Evolutionary conservation across 2,888 invertebrate species (phyloP), one percentile per base, ranked within the genome.

Genomic region (Callyntrura guangdongensis): DNA sequence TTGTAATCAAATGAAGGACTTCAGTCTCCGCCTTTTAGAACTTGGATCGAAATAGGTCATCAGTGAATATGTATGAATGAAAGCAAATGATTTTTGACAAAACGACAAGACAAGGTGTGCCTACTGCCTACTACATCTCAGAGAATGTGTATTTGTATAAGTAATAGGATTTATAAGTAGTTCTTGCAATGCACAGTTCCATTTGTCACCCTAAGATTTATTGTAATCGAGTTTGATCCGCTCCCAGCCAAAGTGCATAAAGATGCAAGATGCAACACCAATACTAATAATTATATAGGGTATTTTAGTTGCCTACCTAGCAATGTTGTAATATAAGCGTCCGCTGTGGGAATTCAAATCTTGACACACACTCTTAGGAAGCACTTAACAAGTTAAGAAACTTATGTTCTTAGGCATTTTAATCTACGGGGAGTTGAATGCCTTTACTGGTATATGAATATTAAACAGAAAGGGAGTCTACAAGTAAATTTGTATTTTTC

Each of bases 41-140:
- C 79, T 20, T 45, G 47, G 0, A 86, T 79, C 79, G 72, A 86
- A 86, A 86, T 86, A 86, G 86, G 86, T 86, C 86, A 86, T 86
- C 86, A 22, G 22, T 45, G 9, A 72, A 72, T 6, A 64, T 64
- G 53, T 86, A 53, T 67, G 67, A 79, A 47, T 53, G 67, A 61
- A 45, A 20, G 47, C 56, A 47, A 85, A 74, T 74, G 86, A 61
- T 64, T 86, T 86, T 72, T 74, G 47, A 49, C 74, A 49, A 74
- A 20, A 53, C 2, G 86, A 67, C 61, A 53, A 36, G 86, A 67
- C 61, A 86, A 79, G 86, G 86, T 86, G 86, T 67, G 79, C 25
- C 64, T 86, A 25, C 14, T 47, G 14, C 61, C 64, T 47, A 17
- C 20, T 11, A 11, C 45, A 56, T 81, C n/a, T 17, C 0, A 49